phyloP scores from a whole-genome alignment of 2,888 invertebrate genomes.

The Hirtodrosophila alboralis region DNA sequence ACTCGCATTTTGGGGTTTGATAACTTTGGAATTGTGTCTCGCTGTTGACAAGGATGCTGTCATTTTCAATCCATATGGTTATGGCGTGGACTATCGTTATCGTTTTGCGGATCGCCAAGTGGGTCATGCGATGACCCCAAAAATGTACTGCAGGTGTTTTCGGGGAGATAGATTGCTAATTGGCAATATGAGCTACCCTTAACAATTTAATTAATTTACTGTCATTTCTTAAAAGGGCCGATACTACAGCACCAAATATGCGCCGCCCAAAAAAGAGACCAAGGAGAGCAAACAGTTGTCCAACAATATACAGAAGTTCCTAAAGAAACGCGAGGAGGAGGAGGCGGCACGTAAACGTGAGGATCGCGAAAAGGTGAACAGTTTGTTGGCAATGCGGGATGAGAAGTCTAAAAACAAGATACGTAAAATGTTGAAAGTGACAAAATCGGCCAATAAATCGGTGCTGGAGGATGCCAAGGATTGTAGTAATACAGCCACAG shows the following conservation, averaged over 20 bases:
- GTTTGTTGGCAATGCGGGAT: slow-evolving; percentile 88
- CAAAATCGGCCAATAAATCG: slow-evolving; percentile 95
- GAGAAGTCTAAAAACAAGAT: slow-evolving; percentile 90
- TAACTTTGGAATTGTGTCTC: no score
- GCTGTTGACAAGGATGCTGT: no score
- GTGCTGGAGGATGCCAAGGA: slow-evolving; percentile 93
- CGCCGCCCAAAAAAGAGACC: slow-evolving; percentile 92
- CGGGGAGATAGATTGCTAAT: no score
- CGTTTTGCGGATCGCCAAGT: slow-evolving; percentile 27
- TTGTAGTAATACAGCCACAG: slow-evolving; percentile 88
- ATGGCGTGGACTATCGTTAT: slow-evolving; percentile 6
- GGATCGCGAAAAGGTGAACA: slow-evolving; percentile 88
- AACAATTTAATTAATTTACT: slow-evolving; percentile 21
- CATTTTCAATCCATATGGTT: background rate
- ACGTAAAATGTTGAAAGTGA: slow-evolving; percentile 92
- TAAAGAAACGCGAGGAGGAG: slow-evolving; percentile 92
- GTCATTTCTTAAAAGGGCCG: slow-evolving; percentile 82
- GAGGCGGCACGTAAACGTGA: slow-evolving; percentile 88
- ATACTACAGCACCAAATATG: slow-evolving; percentile 91
- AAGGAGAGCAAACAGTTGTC: slow-evolving; percentile 88
- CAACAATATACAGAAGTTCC: slow-evolving; percentile 92
- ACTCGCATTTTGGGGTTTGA: no score
- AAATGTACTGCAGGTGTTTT: background rate
- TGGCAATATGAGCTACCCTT: background rate
- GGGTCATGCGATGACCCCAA: slow-evolving; percentile 41